Evolutionary conservation across 2,888 invertebrate genomes (phyloP).

Genomic region (Iselma pallidipennis): DNA sequence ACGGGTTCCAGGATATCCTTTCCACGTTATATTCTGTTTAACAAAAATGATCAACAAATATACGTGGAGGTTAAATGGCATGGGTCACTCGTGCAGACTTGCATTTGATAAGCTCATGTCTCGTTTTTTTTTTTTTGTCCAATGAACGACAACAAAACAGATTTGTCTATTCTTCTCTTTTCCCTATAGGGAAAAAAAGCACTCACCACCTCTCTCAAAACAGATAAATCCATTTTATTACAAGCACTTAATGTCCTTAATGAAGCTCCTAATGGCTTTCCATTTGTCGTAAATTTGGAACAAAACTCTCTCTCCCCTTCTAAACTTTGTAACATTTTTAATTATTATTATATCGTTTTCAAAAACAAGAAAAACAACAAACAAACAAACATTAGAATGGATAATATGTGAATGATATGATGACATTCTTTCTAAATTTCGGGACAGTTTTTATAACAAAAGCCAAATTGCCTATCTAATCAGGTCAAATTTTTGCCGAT

Average conservation of each 20-base stretch:
- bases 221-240: background rate
- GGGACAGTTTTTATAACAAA: background rate
- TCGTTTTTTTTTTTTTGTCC: background rate
- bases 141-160: background rate
- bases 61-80: background rate
- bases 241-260: background rate
- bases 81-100: background rate
- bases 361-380: background rate
- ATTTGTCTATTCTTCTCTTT: background rate
- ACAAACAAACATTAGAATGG: background rate
- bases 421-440: background rate
- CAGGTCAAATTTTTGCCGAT: background rate
- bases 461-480: background rate
- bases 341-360: background rate
- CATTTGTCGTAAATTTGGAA: background rate
- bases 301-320: background rate
- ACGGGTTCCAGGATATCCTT: background rate
- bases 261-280: background rate
- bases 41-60: background rate
- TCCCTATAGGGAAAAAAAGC: background rate
- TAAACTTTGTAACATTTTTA: background rate
- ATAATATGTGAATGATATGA: background rate
- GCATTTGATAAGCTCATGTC: background rate
- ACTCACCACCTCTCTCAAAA: background rate
- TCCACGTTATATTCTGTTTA: background rate